phyloP scores from a whole-genome alignment of 2,888 invertebrate genomes.

The Drosophila putrida region DNA sequence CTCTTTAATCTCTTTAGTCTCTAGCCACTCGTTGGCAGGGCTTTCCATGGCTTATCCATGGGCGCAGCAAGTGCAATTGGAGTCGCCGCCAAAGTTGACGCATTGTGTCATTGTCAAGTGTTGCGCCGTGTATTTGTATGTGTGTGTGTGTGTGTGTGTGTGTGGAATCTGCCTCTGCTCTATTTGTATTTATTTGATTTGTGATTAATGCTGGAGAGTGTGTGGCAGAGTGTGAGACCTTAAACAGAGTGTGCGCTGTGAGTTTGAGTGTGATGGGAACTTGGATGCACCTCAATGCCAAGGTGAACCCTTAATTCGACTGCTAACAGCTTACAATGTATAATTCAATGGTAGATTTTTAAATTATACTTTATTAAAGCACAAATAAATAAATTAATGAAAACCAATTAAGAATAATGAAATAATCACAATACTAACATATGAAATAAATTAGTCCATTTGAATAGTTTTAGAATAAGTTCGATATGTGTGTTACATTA shows the following conservation, averaged over 20 bases:
- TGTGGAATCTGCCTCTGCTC: conserved; percentile 55
- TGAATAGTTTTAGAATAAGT: no score
- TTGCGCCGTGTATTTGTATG: conserved; percentile 62
- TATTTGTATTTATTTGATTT: conserved; percentile 73
- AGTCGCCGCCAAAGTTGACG: conserved; percentile 77
- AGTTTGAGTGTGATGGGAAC: background rate
- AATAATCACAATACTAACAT: no score
- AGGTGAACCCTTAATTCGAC: background rate
- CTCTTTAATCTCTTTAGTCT: conserved; percentile 3
- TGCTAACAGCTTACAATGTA: background rate
- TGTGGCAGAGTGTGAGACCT: conserved; percentile 56
- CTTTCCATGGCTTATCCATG: conserved; percentile 27
- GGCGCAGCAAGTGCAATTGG: conserved; percentile 72
- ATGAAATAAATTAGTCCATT: no score
- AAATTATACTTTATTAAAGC: no score
- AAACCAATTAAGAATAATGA: background rate
- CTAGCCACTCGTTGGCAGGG: conserved; percentile 11
- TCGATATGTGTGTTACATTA: background rate
- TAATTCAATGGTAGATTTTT: no score
- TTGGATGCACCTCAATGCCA: background rate
- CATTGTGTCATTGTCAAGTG: conserved; percentile 77
- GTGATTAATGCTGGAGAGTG: conserved; percentile 71
- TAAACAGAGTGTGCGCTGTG: background rate
- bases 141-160: conserved; percentile 3
- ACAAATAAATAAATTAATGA: background rate